Evolutionary conservation across 2,113 vertebrate species (phyloP), one percentile per base, ranked within the genome.

Genomic region (Bubalus kerabau): DNA sequence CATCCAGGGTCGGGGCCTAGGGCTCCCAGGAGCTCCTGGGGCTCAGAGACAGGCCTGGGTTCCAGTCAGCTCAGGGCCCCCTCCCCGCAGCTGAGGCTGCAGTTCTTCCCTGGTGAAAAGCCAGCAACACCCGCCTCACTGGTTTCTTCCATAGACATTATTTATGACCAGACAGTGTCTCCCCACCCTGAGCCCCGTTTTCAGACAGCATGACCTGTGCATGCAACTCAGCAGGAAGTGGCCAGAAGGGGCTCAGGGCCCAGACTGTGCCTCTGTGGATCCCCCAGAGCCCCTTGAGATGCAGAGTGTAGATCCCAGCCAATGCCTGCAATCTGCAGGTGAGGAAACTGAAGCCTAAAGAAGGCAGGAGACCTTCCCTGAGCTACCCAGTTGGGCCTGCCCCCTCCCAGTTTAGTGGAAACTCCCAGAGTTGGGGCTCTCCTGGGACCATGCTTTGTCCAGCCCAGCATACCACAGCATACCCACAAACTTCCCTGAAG

Each of bases 1-100:
- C 5, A 4, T 13, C 32, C 7, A 1, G 1, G 14, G 64, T 36
- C n/a, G 0, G 50, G 2, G 17, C 12, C 7, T 16, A 43, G 43
- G 62, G 32, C 54, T 67, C 40, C 23, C 12, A 43, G 46, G 32
- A 64, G 3, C 13, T 76, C 6, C 11, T 1, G 5, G 81, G 16
- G 11, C 59, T 74, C 76, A 5, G 91, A 93, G 86, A 26, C 48
- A 97, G 74, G 80, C 36, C 19, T 40, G 52, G n/a, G 23, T 54
- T 81, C 54, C 52, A 7, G 15, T 24, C 32, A 48, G 28, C 43
- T 50, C 59, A 62, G 40, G 17, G 0, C 5, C 19, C 88, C 43
- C 40, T 26, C 3, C 11, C 7, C 6, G 2, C 15, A 40, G 48
- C 81, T 50, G 81, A 71, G 30, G 8, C 78, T 46, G 21, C 46